A percentile compares a stretch with the other conserved stretches of the same genome.
phyloP scores from a whole-genome alignment of 2,113 vertebrate genomes.

The Coregonus clupeaformis region DNA sequence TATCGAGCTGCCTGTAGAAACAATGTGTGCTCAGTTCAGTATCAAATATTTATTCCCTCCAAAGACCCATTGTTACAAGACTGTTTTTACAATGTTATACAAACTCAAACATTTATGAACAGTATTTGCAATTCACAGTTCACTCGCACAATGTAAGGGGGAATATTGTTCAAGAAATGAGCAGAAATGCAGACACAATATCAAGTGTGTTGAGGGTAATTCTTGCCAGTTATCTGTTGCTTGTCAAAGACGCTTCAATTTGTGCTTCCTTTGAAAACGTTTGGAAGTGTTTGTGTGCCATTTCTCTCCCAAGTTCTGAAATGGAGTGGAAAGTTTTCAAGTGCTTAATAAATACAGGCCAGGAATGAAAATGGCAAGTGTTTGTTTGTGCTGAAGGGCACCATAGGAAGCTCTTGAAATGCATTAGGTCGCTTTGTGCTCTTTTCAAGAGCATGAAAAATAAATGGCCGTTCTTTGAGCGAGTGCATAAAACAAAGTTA shows the following conservation, averaged over 20 bases:
- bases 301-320: slow-evolving; percentile 1
- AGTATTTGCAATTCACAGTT: background rate
- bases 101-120: background rate
- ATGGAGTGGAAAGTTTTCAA: slow-evolving; percentile 31
- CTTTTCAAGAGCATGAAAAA: slow-evolving; percentile 31
- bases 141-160: too few species aligned
- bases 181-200: too few species aligned
- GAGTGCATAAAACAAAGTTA: slow-evolving; percentile 38
- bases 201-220: background rate
- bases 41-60: slow-evolving; percentile 54
- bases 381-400: slow-evolving; percentile 59
- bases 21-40: slow-evolving; percentile 34
- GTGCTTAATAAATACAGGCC: slow-evolving; percentile 60
- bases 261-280: background rate
- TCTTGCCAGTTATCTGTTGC: background rate
- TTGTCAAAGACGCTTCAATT: background rate
- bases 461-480: slow-evolving; percentile 28
- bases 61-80: slow-evolving; percentile 23
- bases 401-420: slow-evolving; percentile 53
- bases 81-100: background rate
- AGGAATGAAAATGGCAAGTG: slow-evolving; percentile 53
- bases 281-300: background rate
- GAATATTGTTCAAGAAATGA: too few species aligned
- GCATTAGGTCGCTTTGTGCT: slow-evolving; percentile 42
- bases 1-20: slow-evolving; percentile 83